phyloP scores from a whole-genome alignment of 2,113 vertebrate genomes.

The Smithornis capensis region DNA sequence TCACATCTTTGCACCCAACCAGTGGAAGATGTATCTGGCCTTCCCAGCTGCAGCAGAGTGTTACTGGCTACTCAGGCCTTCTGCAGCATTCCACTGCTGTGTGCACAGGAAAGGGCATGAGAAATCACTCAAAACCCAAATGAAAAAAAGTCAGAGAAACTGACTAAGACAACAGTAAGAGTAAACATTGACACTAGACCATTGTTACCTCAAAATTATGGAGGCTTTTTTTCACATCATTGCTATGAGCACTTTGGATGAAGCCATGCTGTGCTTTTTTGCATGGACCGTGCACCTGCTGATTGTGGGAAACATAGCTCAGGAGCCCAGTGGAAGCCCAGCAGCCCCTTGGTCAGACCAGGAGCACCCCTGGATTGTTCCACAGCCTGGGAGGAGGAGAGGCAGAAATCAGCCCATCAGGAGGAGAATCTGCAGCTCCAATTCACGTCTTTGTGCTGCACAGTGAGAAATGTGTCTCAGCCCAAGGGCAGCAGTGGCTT shows the following conservation, averaged over 20 bases:
- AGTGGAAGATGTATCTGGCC: background rate
- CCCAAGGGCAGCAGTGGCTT: background rate
- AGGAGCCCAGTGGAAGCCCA: accelerated
- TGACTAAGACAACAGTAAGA: background rate
- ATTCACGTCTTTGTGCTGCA: background rate
- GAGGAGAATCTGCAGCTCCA: accelerated
- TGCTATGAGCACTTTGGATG: background rate
- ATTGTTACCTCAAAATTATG: background rate
- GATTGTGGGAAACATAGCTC: accelerated
- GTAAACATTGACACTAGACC: background rate
- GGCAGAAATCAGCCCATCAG: background rate
- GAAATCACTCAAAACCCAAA: background rate
- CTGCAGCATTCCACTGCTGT: background rate
- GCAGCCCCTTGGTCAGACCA: background rate
- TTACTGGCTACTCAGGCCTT: background rate
- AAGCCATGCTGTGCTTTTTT: background rate
- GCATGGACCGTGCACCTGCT: accelerated
- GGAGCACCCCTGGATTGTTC: background rate
- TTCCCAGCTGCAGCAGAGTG: accelerated
- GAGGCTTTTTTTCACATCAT: background rate
- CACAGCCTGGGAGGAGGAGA: accelerated
- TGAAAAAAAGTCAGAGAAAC: background rate
- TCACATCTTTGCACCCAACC: background rate
- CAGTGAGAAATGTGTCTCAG: accelerated
- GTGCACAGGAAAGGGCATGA: background rate